Conservation (phyloP, 2,797 vertebrate species). For the Periparus ater region DNA sequence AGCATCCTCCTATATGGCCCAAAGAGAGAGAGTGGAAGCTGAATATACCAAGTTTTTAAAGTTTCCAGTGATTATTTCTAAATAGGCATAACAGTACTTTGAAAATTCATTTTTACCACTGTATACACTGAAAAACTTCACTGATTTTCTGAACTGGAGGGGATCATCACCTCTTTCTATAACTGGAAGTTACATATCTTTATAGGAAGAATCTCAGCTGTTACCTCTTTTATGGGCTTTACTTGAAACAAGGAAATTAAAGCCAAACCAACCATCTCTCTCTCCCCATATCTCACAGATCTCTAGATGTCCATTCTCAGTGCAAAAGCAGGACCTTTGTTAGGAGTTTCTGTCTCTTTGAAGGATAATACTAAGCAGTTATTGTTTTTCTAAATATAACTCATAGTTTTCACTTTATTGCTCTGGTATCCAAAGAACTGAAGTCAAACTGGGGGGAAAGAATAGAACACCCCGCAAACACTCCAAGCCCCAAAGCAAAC, state of each 20-base stretch:
- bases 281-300: neutral
- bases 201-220: neutral
- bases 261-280: neutral
- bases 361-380: neutral
- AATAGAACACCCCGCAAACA: neutral
- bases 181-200: neutral
- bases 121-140: neutral
- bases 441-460: neutral
- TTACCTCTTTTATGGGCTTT: neutral
- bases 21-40: neutral
- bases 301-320: neutral
- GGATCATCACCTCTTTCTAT: neutral
- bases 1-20: rapidly evolving
- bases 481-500: neutral
- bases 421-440: neutral
- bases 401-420: neutral
- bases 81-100: neutral
- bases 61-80: neutral
- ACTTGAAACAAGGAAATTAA: neutral
- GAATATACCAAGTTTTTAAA: neutral
- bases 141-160: neutral
- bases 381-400: neutral
- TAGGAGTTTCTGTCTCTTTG: neutral
- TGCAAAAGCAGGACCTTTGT: neutral
- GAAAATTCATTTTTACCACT: neutral